Conservation (phyloP, 2,797 vertebrate genomes). For the Heteromormyrus szaboi region DNA sequence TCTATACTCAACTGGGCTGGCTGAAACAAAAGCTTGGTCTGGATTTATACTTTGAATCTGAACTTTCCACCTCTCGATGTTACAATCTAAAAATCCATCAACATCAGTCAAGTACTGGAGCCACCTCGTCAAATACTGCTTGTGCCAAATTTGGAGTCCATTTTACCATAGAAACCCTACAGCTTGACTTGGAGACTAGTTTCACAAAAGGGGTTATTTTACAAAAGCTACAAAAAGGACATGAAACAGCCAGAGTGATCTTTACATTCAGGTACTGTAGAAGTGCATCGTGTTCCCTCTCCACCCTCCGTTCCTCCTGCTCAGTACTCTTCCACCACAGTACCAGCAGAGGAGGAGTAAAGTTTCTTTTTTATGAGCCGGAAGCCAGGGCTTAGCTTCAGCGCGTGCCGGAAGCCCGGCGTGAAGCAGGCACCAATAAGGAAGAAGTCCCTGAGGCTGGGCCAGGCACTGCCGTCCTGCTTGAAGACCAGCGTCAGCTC, state of each 20-base stretch:
- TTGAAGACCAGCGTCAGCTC: conserved; percentile 82
- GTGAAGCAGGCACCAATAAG: conserved; percentile 71
- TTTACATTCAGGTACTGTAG: conserved; percentile 43
- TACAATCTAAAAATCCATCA: neutral
- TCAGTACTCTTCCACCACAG: conserved; percentile 75
- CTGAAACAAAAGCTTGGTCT: neutral
- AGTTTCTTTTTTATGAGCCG: conserved; percentile 78
- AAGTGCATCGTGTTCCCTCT: conserved; percentile 44
- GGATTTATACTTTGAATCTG: neutral
- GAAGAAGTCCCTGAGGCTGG: conserved; percentile 72
- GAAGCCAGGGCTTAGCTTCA: conserved; percentile 79
- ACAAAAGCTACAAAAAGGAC: conserved; percentile 47
- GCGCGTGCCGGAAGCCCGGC: conserved; percentile 56
- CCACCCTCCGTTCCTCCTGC: neutral
- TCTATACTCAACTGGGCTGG: neutral
- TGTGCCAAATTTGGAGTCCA: neutral
- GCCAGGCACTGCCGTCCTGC: conserved; percentile 73
- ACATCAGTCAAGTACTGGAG: neutral
- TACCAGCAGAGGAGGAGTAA: conserved; percentile 74
- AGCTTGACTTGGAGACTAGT: neutral
- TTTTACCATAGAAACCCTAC: neutral
- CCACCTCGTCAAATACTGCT: neutral
- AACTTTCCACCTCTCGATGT: neutral
- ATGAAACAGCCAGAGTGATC: conserved; percentile 37
- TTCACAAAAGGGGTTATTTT: neutral